Percentiles rank a stretch among this genome's conserved stretches.
Conservation (phyloP, 2,888 invertebrate species). For the Nowickia ferox region DNA sequence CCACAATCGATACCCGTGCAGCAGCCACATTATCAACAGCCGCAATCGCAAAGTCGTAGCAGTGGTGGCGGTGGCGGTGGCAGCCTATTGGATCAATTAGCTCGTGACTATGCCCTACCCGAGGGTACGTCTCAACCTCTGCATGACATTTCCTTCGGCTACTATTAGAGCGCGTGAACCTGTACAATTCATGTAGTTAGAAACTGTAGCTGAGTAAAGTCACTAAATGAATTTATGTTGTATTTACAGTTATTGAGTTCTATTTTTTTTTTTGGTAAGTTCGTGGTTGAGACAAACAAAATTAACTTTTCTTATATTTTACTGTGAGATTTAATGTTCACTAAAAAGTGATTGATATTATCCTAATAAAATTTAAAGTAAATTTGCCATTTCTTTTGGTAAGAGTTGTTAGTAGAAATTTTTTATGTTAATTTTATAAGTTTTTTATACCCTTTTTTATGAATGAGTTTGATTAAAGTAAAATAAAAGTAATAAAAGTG, state of each 20-base stretch:
- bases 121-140: conserved; percentile 87
- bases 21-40: conserved; percentile 76
- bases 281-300: conserved; percentile 54
- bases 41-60: conserved; percentile 77
- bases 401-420: conserved; percentile 12
- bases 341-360: conserved; percentile 44
- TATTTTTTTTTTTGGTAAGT: conserved; percentile 41
- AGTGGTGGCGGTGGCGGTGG: conserved; percentile 82
- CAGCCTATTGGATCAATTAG: conserved; percentile 90
- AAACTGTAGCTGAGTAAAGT: conserved; percentile 52
- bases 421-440: not conserved
- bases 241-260: conserved; percentile 64
- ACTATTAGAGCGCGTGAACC: conserved; percentile 85
- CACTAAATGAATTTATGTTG: conserved; percentile 63
- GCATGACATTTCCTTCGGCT: conserved; percentile 93
- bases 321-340: conserved; percentile 26
- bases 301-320: conserved; percentile 21
- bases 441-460: not conserved
- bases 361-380: conserved; percentile 54
- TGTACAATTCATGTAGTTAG: conserved; percentile 11
- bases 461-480: too few relatives aligned
- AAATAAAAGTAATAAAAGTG: too few relatives aligned
- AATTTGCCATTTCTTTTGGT: conserved; percentile 61
- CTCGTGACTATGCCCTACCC: conserved; percentile 91
- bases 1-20: conserved; percentile 75